Base-by-base conservation (phyloP, 2,113 vertebrate species). In the Mormyrus lacerda region DNA sequence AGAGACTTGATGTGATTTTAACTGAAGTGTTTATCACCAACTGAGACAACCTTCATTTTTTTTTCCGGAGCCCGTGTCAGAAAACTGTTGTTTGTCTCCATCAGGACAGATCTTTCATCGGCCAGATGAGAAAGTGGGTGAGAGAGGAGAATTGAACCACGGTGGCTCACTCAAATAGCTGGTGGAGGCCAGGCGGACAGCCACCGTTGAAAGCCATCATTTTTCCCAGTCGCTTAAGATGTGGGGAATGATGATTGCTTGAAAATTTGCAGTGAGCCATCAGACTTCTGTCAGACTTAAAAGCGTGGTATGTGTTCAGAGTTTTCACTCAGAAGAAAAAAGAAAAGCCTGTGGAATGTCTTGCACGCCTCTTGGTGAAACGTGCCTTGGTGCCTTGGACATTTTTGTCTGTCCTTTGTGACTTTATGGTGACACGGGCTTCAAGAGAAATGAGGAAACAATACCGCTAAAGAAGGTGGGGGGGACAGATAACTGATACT, bases 381-480 rank as follows among this genome's bases (percentile, higher is more conserved):
- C 10, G 24, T 85, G 83, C 24, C n/a, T 50, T 27, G 9, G 47
- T 86, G n/a, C n/a, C n/a, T n/a, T n/a, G n/a, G n/a, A 84, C 7
- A 47, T 47, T 84, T 84, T 84, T 84, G 44, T n/a, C 82, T 84
- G 19, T 21, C 82, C 79, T 83, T 45, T n/a, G 3, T 19, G 2
- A 39, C 35, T 45, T 84, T 27, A 45, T 44, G 42, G 42, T 47
- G 24, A 47, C 82, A 45, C 2, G 2, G 7, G 42, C 21, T 53
- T 19, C 50, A 35, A 27, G 48, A 53, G 50, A 89, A 91, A 91
- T 90, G 79, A 91, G 87, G 83, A 90, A 91, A 91, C 90, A 89
- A 76, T 55, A 91, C 88, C 31, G 35, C 61, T 89, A 90, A 90
- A 92, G 31, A 35, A 6, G 5, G 8, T 48, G 6, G 44, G 82